These are phyloP conservation scores for Glaucidium brasilianum DNA, from an alignment of 2,113 vertebrate species.

Conservation along the genomic window DNA sequence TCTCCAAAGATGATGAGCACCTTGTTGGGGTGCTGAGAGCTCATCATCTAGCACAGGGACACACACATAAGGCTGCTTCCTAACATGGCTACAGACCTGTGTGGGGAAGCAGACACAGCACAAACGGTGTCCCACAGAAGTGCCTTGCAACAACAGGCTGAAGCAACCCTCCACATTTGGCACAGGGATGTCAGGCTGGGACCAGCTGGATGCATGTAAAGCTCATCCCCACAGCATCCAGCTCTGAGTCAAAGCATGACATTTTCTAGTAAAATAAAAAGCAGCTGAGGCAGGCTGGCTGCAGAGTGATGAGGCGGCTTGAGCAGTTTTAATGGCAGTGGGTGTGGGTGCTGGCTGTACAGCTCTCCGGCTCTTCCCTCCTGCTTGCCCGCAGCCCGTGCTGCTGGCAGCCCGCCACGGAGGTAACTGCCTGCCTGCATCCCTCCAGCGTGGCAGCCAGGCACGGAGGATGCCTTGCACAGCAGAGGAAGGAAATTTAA, in stretches of 20 bases:
- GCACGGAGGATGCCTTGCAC: not conserved
- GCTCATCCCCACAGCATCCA: not conserved
- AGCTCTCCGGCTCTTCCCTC: not conserved
- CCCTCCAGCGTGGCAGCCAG: not conserved
- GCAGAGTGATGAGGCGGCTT: not conserved
- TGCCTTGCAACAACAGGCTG: not conserved
- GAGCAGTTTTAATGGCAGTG: not conserved
- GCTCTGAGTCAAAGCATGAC: conserved; percentile 30
- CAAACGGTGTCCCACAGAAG: not conserved
- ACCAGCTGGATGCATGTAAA: not conserved
- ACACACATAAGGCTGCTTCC: not conserved
- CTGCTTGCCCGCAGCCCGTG: not conserved
- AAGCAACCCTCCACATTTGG: not conserved
- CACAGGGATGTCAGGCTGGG: not conserved
- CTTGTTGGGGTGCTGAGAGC: not conserved
- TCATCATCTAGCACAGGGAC: not conserved
- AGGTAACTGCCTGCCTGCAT: not conserved
- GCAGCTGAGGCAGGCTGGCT: conserved; percentile 40
- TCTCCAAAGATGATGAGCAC: not conserved
- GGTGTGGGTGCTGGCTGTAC: not conserved
- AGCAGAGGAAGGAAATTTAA: not conserved
- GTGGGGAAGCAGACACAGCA: not conserved
- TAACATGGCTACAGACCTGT: rapidly evolving
- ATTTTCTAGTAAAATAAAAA: conserved; percentile 49
- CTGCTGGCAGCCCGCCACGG: not conserved